These are phyloP conservation scores for Bombus waltoni DNA, from an alignment of 1,140 invertebrate species.

Conservation along the genomic window DNA sequence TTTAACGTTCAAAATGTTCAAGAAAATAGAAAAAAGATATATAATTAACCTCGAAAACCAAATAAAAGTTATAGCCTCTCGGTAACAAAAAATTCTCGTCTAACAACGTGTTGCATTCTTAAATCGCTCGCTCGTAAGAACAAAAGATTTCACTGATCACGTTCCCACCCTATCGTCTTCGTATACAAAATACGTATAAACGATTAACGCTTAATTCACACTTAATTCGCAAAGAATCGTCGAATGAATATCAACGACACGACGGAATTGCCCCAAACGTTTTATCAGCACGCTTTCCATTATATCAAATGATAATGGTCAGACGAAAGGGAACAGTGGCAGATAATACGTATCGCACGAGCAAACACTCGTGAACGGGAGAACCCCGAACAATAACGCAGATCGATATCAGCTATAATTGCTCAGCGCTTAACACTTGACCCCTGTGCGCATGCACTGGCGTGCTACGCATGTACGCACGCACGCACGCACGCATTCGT, in stretches of 20 bases:
- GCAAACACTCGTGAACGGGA: constrained; percentile 17
- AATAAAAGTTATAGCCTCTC: too few species aligned
- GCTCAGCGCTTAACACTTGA: constrained; percentile 57
- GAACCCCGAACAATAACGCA: constrained; percentile 40
- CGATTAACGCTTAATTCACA: neutral
- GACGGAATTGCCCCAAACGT: neutral
- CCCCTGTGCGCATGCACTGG: constrained; percentile 32
- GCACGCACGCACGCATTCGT: constrained; percentile 23
- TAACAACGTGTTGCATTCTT: neutral
- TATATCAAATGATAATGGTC: neutral
- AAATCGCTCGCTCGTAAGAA: neutral
- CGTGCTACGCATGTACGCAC: constrained; percentile 5
- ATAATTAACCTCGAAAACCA: too few species aligned
- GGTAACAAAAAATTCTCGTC: neutral
- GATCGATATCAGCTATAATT: constrained; percentile 58
- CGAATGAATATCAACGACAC: neutral
- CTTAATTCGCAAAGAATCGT: neutral
- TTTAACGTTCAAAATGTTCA: too few species aligned
- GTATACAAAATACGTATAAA: neutral
- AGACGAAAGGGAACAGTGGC: neutral
- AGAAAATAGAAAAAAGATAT: too few species aligned
- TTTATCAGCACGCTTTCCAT: neutral
- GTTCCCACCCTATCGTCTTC: too few species aligned
- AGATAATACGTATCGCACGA: constrained; percentile 22
- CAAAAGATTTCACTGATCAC: too few species aligned